Base-by-base conservation (phyloP, 2,113 vertebrate species). In the Mobula birostris region DNA sequence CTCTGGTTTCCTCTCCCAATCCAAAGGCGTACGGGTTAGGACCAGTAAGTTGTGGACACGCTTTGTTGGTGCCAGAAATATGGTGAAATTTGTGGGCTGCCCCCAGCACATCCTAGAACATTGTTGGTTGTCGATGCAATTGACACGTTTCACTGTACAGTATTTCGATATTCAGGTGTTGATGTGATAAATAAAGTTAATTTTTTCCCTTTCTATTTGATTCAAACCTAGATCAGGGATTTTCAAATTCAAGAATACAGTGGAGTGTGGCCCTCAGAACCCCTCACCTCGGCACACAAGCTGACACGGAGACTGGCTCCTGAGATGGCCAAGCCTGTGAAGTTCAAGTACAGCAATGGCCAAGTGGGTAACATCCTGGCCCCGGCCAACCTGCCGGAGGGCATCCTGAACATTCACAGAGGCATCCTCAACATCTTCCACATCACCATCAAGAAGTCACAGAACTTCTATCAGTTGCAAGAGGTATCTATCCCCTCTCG, bases 391-490 rank as follows among this genome's bases (percentile, higher is more conserved):
- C 94, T 96, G 40, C 95, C 96, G 0, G 94, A 95, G 27, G 95
- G 87, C 1, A 96, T 97, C 27, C 12, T 97, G 94, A 98, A 98
- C 95, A 56, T 97, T 74, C 94, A 96, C 94, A 97, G 95, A 97
- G 97, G 97, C 91, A 95, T 98, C 17, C 94, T 98, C 94, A 97
- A 96, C 90, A 3, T 97, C 94, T 87, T 98, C n/a, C 96, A 96
- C 94, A 94, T 97, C 68, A 97, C 96, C 95, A 95, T 97, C 94
- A 98, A 98, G 95, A 97, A 97, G 94, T 97, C 96, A 61, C 97
- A 97, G 77, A 98, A 97, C 5, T 95, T 96, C 32, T 98, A 97
- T 17, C 97, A 98, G 32, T 94, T 97, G 72, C 97, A 97, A 94
- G 98, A 98, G 96, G 97, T 97, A 95, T n/a, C 36, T 36, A 94